phyloP scores from a whole-genome alignment of 2,888 invertebrate species.

The Thecophora atra region DNA sequence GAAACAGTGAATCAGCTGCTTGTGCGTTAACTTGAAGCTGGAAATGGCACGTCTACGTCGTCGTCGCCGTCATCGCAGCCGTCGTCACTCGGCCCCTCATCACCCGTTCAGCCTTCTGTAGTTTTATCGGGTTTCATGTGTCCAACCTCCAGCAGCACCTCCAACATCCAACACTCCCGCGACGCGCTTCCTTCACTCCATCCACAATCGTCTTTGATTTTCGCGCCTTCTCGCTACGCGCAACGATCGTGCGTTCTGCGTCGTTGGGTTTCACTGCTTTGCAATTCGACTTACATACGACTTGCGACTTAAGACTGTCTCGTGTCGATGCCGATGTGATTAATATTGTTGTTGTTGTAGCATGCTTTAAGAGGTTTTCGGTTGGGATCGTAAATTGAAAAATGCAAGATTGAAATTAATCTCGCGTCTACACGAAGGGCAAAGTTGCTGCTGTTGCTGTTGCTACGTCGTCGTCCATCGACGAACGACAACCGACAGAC shows the following conservation, averaged over 20 bases:
- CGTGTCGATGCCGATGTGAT: background rate
- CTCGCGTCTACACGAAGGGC: background rate
- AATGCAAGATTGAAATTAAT: conserved; percentile 35
- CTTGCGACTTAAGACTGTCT: background rate
- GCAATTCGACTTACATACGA: background rate
- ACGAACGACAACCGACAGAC: too few relatives aligned
- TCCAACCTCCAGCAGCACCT: background rate
- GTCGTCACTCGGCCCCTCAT: background rate
- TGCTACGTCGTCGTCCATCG: too few relatives aligned
- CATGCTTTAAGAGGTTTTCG: conserved; percentile 16
- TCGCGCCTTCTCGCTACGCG: background rate
- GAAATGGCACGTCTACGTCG: background rate
- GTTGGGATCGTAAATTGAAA: conserved; percentile 28
- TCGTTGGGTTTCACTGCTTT: too few relatives aligned
- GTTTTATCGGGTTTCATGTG: background rate
- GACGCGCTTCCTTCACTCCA: background rate
- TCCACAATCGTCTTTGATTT: background rate
- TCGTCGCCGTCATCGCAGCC: background rate
- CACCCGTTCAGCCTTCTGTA: background rate
- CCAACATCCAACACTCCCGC: background rate
- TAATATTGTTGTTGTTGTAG: background rate
- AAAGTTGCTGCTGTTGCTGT: background rate
- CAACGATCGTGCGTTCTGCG: too few relatives aligned
- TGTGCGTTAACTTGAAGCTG: background rate
- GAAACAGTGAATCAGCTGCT: too few relatives aligned